phyloP scores from a whole-genome alignment of 1,140 invertebrate species.

The Copidosoma floridanum region DNA sequence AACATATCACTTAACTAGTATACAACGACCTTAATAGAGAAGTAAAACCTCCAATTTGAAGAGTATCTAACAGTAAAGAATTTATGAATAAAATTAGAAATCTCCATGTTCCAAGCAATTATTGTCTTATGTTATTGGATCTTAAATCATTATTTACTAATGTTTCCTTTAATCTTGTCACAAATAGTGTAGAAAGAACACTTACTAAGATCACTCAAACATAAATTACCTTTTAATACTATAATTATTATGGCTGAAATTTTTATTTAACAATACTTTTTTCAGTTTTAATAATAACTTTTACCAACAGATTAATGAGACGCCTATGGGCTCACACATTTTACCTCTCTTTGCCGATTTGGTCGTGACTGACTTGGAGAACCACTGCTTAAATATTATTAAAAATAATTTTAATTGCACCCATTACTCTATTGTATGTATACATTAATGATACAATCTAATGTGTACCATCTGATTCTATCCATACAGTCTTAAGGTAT shows the following conservation, averaged over 20 bases:
- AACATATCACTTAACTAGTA: conserved; percentile 19
- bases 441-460: conserved; percentile 7
- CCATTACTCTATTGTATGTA: neutral
- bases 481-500: no score
- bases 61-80: neutral
- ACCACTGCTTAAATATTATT: neutral
- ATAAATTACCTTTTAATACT: neutral
- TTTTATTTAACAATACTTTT: conserved; percentile 8
- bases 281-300: conserved; percentile 11
- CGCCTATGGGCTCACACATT: conserved; percentile 27
- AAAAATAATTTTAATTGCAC: neutral
- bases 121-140: neutral
- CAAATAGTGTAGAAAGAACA: neutral
- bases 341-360: conserved; percentile 23
- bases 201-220: neutral
- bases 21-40: conserved; percentile 17
- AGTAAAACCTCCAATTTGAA: conserved; percentile 15
- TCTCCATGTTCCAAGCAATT: neutral
- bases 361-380: conserved; percentile 20
- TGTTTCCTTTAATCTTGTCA: neutral
- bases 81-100: neutral
- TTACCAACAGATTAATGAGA: conserved; percentile 22
- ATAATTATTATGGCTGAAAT: conserved; percentile 2
- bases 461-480: no score
- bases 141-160: neutral